These are phyloP conservation scores for Patiria pectinifera DNA, from an alignment of 53 echinoderm and acorn worm genomes.

Conservation along the genomic window DNA sequence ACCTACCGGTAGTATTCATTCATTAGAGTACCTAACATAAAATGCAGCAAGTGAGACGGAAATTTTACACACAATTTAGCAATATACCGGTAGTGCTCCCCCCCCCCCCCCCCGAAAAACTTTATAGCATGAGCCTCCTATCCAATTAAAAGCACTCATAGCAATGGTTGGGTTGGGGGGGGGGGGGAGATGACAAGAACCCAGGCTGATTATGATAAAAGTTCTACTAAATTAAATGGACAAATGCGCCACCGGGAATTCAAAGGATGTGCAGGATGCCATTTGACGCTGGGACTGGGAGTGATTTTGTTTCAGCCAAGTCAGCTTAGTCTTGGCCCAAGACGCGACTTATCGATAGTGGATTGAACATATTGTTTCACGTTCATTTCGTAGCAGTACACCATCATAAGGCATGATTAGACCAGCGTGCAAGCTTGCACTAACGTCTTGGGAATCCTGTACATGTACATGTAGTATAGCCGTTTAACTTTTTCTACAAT, in stretches of 20 bases:
- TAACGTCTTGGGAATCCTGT: too few relatives aligned
- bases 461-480: too few relatives aligned
- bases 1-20: too few relatives aligned
- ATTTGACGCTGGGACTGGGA: not conserved
- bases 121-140: not conserved
- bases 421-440: too few relatives aligned
- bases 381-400: too few relatives aligned
- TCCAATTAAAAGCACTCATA: not conserved
- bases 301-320: not conserved
- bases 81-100: not conserved
- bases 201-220: not conserved
- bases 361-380: too few relatives aligned
- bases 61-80: not conserved
- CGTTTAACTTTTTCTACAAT: too few relatives aligned
- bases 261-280: not conserved
- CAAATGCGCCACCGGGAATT: conserved; percentile 26
- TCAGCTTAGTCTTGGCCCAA: not conserved
- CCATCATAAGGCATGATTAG: too few relatives aligned
- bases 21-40: too few relatives aligned
- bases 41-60: too few relatives aligned
- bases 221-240: conserved; percentile 48
- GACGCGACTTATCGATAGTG: too few relatives aligned
- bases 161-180: not conserved
- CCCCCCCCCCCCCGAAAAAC: not conserved
- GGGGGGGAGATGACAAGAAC: not conserved